Conservation (phyloP, 2,113 vertebrate genomes). For the Perccottus glenii region DNA sequence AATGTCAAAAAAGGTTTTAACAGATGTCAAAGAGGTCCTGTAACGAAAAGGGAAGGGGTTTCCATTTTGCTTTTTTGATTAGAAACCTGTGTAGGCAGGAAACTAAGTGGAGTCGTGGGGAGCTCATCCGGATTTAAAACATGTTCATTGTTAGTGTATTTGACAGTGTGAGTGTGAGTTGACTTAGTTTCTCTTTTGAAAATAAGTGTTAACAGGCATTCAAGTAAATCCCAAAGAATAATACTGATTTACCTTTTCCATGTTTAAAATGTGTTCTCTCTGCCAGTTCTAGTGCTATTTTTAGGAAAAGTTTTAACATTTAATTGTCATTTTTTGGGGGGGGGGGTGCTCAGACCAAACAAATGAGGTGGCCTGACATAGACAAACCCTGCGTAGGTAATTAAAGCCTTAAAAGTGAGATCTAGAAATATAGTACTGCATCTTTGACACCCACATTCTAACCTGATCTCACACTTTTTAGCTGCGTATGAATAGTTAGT, state of each 20-base stretch:
- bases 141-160: constrained; percentile 16
- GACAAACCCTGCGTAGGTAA: constrained; percentile 48
- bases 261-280: not conserved
- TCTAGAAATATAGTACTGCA: constrained; percentile 54
- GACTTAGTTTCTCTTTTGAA: not conserved
- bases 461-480: constrained; percentile 75
- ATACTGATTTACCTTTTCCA: not conserved
- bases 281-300: not conserved
- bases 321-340: constrained; percentile 4
- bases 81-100: constrained; percentile 44
- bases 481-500: constrained; percentile 61
- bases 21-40: constrained; percentile 72
- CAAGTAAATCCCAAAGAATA: not conserved
- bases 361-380: constrained; percentile 56
- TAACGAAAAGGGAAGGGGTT: constrained; percentile 44
- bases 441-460: constrained; percentile 57
- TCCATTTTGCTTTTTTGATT: constrained; percentile 64
- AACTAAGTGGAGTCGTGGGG: not conserved
- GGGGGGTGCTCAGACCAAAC: constrained; percentile 49
- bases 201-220: constrained; percentile 9
- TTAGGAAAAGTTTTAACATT: not conserved
- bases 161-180: constrained; percentile 9
- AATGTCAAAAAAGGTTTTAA: constrained; percentile 78
- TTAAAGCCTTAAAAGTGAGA: constrained; percentile 64
- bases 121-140: constrained; percentile 7